A percentile compares a stretch with the other conserved stretches of the same genome.
Conservation (phyloP, 92 coral and sea anemone species). For the Metridium senile region DNA sequence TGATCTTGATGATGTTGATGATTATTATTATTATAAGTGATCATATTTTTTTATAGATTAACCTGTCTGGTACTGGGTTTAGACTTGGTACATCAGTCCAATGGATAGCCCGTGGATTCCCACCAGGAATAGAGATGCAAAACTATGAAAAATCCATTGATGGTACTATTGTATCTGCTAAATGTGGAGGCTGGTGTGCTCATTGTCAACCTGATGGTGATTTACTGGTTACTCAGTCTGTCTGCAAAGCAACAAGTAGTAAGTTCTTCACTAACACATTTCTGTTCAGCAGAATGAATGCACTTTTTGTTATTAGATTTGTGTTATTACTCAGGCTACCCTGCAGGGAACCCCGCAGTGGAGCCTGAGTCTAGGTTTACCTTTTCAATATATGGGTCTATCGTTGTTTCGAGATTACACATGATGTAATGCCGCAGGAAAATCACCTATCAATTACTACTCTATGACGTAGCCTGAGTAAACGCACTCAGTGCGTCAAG, state of each 20-base stretch:
- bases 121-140: conserved; percentile 91
- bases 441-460: too few relatives aligned
- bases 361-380: too few relatives aligned
- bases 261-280: conserved; percentile 7
- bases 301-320: neutral
- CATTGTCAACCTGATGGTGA: conserved; percentile 76
- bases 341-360: neutral
- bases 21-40: too few relatives aligned
- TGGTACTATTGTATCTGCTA: conserved; percentile 87
- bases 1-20: neutral
- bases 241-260: conserved; percentile 65
- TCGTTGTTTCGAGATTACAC: too few relatives aligned
- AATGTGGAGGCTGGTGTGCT: conserved; percentile 99
- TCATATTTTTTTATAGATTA: conserved; percentile 17
- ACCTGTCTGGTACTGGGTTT: conserved; percentile 83
- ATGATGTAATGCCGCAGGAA: too few relatives aligned
- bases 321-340: too few relatives aligned
- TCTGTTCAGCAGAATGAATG: neutral
- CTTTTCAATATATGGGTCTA: too few relatives aligned
- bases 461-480: too few relatives aligned
- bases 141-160: conserved; percentile 80
- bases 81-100: conserved; percentile 57
- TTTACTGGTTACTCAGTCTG: conserved; percentile 63
- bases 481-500: too few relatives aligned
- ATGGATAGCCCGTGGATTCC: conserved; percentile 80